Conservation (phyloP, 2,113 vertebrate species). For the Plectropomus leopardus region DNA sequence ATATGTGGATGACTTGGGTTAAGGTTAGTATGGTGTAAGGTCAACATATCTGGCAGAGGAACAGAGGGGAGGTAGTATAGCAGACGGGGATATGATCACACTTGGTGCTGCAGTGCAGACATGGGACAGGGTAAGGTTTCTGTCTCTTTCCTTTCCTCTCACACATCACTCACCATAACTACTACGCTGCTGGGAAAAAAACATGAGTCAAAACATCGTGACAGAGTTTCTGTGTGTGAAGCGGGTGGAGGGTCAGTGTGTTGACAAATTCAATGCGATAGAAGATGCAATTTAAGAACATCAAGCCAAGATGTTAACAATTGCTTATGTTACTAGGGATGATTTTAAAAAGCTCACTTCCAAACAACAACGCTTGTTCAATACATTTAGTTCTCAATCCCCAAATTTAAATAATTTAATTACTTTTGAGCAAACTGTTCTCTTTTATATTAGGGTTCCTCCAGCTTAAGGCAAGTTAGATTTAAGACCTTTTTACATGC, state of each 20-base stretch:
- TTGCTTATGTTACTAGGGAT: neutral
- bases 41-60: conserved; percentile 70
- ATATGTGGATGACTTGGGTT: conserved; percentile 33
- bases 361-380: neutral
- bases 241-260: conserved; percentile 2
- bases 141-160: conserved; percentile 53
- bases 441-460: too few species aligned
- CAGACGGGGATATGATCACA: conserved; percentile 63
- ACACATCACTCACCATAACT: conserved; percentile 60
- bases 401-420: neutral
- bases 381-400: neutral
- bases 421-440: neutral
- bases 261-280: conserved; percentile 16
- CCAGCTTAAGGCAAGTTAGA: too few species aligned
- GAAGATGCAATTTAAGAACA: conserved; percentile 4
- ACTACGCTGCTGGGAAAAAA: conserved; percentile 37
- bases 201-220: conserved; percentile 42
- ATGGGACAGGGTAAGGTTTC: conserved; percentile 64
- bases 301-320: neutral
- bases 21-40: conserved; percentile 51
- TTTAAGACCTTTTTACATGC: too few species aligned
- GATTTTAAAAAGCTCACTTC: neutral
- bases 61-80: conserved; percentile 63
- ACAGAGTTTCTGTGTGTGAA: conserved; percentile 26
- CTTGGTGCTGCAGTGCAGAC: conserved; percentile 57